phyloP scores from a whole-genome alignment of 2,113 vertebrate species.

The Phrynosoma platyrhinos region DNA sequence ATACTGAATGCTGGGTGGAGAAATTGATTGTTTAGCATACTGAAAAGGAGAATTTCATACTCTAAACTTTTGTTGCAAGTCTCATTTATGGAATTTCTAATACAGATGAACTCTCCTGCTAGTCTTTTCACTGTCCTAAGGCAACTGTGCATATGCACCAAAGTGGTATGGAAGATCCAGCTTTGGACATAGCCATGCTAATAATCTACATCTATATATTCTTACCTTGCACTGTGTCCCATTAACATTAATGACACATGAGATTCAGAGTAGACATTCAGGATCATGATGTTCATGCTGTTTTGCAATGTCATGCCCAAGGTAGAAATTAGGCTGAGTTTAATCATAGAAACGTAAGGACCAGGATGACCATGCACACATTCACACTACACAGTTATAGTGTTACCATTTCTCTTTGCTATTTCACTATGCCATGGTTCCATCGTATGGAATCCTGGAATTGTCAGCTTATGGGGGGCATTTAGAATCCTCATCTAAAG shows the following conservation, averaged over 20 bases:
- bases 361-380: too few species aligned
- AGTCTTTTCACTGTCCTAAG: not conserved
- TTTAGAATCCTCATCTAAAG: too few species aligned
- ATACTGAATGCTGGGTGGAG: too few species aligned
- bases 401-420: too few species aligned
- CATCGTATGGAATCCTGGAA: too few species aligned
- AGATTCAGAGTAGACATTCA: not conserved
- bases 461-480: too few species aligned
- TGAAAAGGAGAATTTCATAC: too few species aligned
- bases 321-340: not conserved
- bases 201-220: not conserved
- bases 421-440: too few species aligned
- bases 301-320: not conserved
- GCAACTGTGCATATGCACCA: not conserved
- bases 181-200: not conserved
- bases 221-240: not conserved
- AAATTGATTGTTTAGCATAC: not conserved
- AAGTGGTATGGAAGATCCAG: not conserved
- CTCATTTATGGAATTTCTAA: fast-evolving
- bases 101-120: not conserved
- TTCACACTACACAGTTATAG: too few species aligned
- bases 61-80: too few species aligned
- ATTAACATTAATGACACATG: not conserved
- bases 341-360: not conserved
- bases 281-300: too few species aligned